Evolutionary conservation across 2,888 invertebrate genomes (phyloP).

Genomic region (Rhamnusium bicolor): DNA sequence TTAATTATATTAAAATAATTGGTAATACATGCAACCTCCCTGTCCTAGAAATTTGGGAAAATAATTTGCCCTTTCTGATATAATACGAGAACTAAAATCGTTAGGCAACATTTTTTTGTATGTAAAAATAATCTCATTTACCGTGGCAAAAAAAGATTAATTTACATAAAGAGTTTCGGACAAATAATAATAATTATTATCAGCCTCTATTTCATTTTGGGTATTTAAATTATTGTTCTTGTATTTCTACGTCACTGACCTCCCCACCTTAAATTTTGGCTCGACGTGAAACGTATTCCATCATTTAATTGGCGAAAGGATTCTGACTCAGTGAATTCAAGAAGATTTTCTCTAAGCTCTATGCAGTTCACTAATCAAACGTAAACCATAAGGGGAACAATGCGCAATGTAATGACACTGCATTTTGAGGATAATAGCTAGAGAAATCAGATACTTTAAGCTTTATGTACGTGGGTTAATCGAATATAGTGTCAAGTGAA

Average conservation of each 20-base stretch:
- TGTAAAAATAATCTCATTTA: too few species aligned
- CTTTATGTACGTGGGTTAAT: neutral
- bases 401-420: constrained; percentile 14
- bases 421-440: constrained; percentile 8
- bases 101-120: too few species aligned
- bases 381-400: constrained; percentile 20
- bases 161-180: too few species aligned
- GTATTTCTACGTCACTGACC: neutral
- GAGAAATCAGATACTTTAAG: neutral
- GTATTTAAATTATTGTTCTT: neutral
- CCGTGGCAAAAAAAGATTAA: too few species aligned
- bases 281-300: constrained; percentile 9
- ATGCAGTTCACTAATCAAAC: constrained; percentile 27
- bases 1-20: too few species aligned
- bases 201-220: neutral
- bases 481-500: neutral
- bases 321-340: neutral
- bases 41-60: too few species aligned
- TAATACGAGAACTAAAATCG: too few species aligned
- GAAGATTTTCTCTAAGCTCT: constrained; percentile 12
- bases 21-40: too few species aligned
- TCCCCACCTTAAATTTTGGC: constrained; percentile 30
- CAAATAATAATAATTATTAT: too few species aligned
- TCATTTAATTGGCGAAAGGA: constrained; percentile 15
- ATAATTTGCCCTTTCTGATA: too few species aligned